Evolutionary conservation across 2,113 vertebrate genomes (phyloP).

Genomic region (Okapia johnstoni): DNA sequence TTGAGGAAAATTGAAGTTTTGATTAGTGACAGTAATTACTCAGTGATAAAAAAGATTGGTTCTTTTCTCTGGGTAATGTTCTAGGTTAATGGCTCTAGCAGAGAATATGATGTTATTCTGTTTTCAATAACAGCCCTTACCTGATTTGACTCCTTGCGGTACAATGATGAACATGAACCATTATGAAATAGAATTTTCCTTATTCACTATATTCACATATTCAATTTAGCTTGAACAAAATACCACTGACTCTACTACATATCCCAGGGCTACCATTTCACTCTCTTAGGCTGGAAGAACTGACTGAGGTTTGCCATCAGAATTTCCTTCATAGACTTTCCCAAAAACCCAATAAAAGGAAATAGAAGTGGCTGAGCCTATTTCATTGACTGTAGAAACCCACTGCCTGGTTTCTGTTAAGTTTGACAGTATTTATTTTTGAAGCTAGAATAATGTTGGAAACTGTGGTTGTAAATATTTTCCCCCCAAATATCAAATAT

Average conservation of each 20-base stretch:
- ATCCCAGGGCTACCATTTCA: not conserved
- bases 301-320: slow-evolving; percentile 47
- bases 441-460: slow-evolving; percentile 18
- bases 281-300: not conserved
- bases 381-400: slow-evolving; percentile 35
- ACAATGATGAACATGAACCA: not conserved
- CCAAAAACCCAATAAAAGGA: slow-evolving; percentile 62
- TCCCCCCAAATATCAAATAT: slow-evolving; percentile 26
- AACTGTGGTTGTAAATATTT: slow-evolving; percentile 14
- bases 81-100: not conserved
- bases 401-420: slow-evolving; percentile 54
- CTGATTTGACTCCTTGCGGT: not conserved
- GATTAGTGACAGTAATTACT: not conserved
- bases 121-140: not conserved
- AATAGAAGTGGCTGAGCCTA: slow-evolving; percentile 44
- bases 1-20: not conserved
- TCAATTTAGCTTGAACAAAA: slow-evolving; percentile 10
- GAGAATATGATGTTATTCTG: not conserved
- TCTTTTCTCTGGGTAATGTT: not conserved
- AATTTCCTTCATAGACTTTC: slow-evolving; percentile 69
- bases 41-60: not conserved
- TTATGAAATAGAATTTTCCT: not conserved
- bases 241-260: not conserved
- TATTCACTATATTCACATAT: not conserved
- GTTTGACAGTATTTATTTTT: slow-evolving; percentile 55